A percentile compares a stretch with the other conserved stretches of the same genome.
These are phyloP conservation scores for Trichomalopsis sarcophagae DNA, from an alignment of 1,140 invertebrate species.

Conservation along the genomic window DNA sequence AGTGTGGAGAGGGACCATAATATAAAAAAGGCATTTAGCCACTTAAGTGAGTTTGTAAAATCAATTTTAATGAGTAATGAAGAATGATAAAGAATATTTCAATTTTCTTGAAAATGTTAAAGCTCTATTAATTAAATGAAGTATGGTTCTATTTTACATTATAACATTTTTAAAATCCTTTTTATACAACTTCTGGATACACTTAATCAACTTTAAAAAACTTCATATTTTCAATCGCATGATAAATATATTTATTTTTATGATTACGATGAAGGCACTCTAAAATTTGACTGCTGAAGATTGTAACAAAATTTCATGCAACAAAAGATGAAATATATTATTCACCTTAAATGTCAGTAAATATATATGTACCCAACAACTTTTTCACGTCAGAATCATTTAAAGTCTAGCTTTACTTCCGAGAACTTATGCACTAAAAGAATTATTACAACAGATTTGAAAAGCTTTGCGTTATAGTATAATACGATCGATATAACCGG, in stretches of 20 bases:
- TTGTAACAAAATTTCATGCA: neutral
- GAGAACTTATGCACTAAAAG: neutral
- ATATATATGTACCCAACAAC: neutral
- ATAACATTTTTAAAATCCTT: too few species aligned
- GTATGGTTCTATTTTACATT: too few species aligned
- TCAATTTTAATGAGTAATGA: too few species aligned
- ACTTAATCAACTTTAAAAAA: neutral
- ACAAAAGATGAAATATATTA: neutral
- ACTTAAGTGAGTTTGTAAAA: too few species aligned
- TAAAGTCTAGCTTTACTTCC: neutral
- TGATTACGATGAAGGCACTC: constrained; percentile 4
- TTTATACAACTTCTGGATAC: neutral
- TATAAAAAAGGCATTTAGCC: too few species aligned
- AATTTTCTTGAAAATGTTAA: too few species aligned
- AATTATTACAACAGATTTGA: neutral
- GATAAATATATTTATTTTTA: constrained; percentile 4
- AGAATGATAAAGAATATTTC: too few species aligned
- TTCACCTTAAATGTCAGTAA: neutral
- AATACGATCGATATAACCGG: neutral
- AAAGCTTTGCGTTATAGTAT: neutral
- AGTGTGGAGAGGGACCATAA: too few species aligned
- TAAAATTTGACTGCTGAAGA: neutral
- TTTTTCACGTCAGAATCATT: neutral
- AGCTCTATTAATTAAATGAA: too few species aligned
- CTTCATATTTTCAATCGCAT: neutral